Evolutionary conservation across 2,113 vertebrate species (phyloP).

Genomic region (Platysteira castanea): DNA sequence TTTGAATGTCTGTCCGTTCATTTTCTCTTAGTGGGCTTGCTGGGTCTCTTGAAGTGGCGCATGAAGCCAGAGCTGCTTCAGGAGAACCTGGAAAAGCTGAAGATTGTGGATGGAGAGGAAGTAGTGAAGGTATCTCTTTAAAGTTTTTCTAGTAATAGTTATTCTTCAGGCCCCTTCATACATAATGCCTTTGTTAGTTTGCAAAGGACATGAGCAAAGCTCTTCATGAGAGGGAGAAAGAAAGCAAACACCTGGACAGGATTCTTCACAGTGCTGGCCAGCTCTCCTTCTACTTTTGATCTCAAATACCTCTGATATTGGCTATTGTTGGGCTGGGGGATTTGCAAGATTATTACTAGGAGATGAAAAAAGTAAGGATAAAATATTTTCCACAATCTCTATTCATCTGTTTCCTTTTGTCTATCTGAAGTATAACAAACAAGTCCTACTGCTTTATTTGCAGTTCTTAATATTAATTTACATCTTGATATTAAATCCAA

Average conservation of each 20-base stretch:
- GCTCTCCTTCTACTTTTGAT: neutral
- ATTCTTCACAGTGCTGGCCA: neutral
- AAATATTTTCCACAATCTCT: neutral
- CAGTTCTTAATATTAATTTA: neutral
- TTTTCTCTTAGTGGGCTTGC: conserved; percentile 81
- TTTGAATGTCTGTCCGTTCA: neutral
- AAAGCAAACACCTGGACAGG: neutral
- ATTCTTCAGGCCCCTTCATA: neutral
- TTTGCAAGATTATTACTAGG: neutral
- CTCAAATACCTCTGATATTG: neutral
- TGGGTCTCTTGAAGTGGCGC: conserved; percentile 95
- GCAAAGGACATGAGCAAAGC: neutral
- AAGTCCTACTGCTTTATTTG: neutral
- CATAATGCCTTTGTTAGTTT: neutral
- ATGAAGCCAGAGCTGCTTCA: conserved; percentile 88
- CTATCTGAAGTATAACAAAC: neutral
- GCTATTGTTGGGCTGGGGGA: neutral
- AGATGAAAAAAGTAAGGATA: neutral
- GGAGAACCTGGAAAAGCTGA: conserved; percentile 92
- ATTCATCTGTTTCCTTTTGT: neutral
- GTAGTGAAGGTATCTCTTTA: conserved; percentile 87
- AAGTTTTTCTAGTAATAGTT: neutral
- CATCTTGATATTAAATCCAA: neutral
- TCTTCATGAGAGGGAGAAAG: neutral
- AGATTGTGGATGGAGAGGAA: conserved; percentile 96